Base-by-base conservation (phyloP, 2,113 vertebrate genomes). In the Pitta sordida region DNA sequence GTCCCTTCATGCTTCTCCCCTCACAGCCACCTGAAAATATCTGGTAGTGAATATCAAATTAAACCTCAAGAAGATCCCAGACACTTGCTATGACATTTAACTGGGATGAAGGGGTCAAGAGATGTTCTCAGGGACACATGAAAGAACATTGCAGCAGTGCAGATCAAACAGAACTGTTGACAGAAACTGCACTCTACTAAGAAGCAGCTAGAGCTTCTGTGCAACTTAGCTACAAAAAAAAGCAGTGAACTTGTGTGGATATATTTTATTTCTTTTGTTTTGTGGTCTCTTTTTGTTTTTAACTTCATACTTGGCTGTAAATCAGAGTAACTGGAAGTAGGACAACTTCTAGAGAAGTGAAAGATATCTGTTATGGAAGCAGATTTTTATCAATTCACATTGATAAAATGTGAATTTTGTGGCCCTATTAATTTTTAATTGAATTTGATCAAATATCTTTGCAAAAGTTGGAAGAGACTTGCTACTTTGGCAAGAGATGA, bases 21-120 rank as follows among this genome's bases (percentile, higher is more conserved):
- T 65, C 44, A 96, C 30, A 27, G 88, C 80, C 95, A 94, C 9
- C 94, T 97, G 82, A 90, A 65, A 69, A 44, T 58, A 62, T 11
- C 15, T n/a, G 44, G 1, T 2, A 29, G 21, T 3, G 2, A 86
- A 36, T 53, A 53, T n/a, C 27, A 83, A 75, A 62, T 43, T 15
- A 88, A 59, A 75, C 7, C 13, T 32, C 7, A 23, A 44, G 22
- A 53, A 26, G 3, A 60, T 36, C 9, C 24, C 5, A 1, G 4
- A 49, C 34, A 27, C 20, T 60, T 86, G 52, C 69, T 51, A 11
- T 60, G 70, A 46, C 55, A 60, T 69, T 69, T 59, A 23, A 24
- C 36, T 6, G 34, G n/a, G 32, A 68, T 62, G 37, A n/a, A 63
- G 19, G 9, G 37, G 17, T 32, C 48, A 73, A 29, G 32, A 36